Evolutionary conservation across 2,113 vertebrate genomes (phyloP).

Genomic region (Microcebus griseorufus): DNA sequence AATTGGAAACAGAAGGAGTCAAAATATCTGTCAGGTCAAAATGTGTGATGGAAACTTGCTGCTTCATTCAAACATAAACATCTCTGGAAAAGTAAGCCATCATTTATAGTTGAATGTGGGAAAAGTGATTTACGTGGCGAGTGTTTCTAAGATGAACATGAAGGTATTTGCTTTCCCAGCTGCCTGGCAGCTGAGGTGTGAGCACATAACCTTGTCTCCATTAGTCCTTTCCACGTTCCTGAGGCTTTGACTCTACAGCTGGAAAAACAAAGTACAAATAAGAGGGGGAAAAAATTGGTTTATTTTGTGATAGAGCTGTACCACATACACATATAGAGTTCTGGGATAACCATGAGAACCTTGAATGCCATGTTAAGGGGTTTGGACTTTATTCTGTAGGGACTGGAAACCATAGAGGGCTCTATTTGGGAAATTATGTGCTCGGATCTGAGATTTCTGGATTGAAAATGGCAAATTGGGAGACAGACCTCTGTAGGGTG

Average conservation of each 20-base stretch:
- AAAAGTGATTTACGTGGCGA: neutral
- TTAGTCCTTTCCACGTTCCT: neutral
- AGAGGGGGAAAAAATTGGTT: neutral
- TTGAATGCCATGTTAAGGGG: neutral
- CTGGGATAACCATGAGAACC: neutral
- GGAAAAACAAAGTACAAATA: neutral
- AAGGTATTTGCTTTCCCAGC: neutral
- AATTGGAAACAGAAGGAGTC: neutral
- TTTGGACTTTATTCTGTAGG: neutral
- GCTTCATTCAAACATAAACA: neutral
- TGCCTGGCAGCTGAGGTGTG: neutral
- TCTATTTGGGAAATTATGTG: neutral
- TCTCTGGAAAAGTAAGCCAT: neutral
- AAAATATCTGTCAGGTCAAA: conserved; percentile 1
- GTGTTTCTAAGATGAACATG: neutral
- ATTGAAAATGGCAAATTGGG: neutral
- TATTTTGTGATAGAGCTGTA: neutral
- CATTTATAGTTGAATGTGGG: neutral
- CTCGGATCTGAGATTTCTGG: neutral
- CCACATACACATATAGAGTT: neutral
- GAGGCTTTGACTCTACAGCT: neutral
- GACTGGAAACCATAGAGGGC: neutral
- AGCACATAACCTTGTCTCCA: neutral
- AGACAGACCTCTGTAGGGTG: neutral
- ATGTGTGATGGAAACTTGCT: neutral